phyloP scores from a whole-genome alignment of 2,888 invertebrate species.

The Amphipyra tragopoginis region DNA sequence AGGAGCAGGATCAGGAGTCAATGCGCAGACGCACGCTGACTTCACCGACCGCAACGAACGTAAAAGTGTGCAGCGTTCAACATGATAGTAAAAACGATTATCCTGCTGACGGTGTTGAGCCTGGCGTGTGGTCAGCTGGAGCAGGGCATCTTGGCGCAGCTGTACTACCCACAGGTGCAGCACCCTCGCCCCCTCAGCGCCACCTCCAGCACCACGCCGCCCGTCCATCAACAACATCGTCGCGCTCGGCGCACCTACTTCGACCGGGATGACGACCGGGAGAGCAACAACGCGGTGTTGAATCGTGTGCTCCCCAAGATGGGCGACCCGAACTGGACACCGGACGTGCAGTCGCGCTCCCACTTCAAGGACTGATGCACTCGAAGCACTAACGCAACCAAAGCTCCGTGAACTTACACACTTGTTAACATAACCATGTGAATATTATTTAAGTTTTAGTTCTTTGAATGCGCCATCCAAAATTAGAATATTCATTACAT shows the following conservation, averaged over 20 bases:
- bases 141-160: slow-evolving; percentile 47
- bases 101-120: slow-evolving; percentile 12
- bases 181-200: slow-evolving; percentile 37
- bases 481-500: neutral
- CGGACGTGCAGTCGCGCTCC: slow-evolving; percentile 47
- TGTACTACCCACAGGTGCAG: slow-evolving; percentile 54
- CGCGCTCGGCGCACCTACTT: slow-evolving; percentile 48
- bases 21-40: neutral
- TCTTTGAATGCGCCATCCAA: too few species aligned
- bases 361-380: neutral
- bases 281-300: slow-evolving; percentile 49
- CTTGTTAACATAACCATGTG: neutral
- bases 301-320: slow-evolving; percentile 37
- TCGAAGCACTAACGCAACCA: neutral
- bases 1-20: neutral
- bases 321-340: slow-evolving; percentile 58
- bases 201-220: neutral
- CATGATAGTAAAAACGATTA: slow-evolving; percentile 21
- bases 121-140: slow-evolving; percentile 51
- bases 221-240: neutral
- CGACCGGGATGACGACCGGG: slow-evolving; percentile 38
- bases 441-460: neutral
- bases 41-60: neutral
- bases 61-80: neutral
- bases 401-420: neutral